Evolutionary conservation across 2,888 invertebrate species (phyloP).

Genomic region (Aporophyla nigra): DNA sequence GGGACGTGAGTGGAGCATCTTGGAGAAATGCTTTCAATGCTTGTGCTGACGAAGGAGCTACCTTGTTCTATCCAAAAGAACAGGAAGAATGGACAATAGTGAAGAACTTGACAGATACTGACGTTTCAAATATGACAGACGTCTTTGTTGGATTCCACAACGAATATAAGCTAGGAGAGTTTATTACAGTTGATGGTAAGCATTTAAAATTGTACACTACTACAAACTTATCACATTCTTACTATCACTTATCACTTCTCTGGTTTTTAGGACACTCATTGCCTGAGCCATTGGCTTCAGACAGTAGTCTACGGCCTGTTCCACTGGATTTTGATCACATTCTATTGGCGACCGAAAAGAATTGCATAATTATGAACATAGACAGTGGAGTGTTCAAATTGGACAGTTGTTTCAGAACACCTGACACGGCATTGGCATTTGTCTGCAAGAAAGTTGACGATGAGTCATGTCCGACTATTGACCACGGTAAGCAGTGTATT

Average conservation of each 20-base stretch:
- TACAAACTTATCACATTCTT: not conserved
- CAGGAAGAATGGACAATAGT: slow-evolving; percentile 71
- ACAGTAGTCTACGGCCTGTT: not conserved
- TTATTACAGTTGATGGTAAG: slow-evolving; percentile 76
- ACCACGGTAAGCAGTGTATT: slow-evolving; percentile 53
- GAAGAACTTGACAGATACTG: slow-evolving; percentile 59
- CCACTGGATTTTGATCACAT: too few species aligned
- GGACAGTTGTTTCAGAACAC: slow-evolving; percentile 14
- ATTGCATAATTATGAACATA: slow-evolving; percentile 61
- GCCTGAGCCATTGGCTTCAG: slow-evolving; percentile 20
- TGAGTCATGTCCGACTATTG: slow-evolving; percentile 66
- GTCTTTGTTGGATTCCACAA: slow-evolving; percentile 74
- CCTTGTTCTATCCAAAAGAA: slow-evolving; percentile 73
- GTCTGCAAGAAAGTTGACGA: slow-evolving; percentile 66
- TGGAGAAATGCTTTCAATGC: slow-evolving; percentile 70
- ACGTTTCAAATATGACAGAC: slow-evolving; percentile 62
- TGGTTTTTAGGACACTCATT: slow-evolving; percentile 43
- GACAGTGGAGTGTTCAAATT: slow-evolving; percentile 46
- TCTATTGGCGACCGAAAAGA: not conserved
- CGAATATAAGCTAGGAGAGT: slow-evolving; percentile 71
- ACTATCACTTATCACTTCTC: not conserved
- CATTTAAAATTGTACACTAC: not conserved
- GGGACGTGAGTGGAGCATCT: slow-evolving; percentile 52
- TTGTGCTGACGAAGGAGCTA: slow-evolving; percentile 74
- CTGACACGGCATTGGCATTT: slow-evolving; percentile 38